A percentile compares a stretch with the other conserved stretches of the same genome.
Conservation (phyloP, 30 jellyfish, hydroid and myxozoan species). For the Aurelia coerulea region DNA sequence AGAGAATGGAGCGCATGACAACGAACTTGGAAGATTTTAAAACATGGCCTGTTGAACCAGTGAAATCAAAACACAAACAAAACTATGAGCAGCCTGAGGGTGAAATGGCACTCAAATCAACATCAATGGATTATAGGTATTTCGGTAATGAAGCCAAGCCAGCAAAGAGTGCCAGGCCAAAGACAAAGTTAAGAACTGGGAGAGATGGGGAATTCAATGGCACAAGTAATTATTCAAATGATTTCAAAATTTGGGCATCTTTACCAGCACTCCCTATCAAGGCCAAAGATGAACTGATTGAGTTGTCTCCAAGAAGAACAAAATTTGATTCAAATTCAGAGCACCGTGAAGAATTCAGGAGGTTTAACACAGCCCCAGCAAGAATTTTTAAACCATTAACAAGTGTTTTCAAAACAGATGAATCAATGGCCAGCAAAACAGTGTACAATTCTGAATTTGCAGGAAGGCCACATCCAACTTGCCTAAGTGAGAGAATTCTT, state of each 20-base stretch:
- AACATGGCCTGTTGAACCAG: constrained; percentile 54
- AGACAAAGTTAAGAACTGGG: constrained; percentile 61
- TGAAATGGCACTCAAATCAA: constrained; percentile 53
- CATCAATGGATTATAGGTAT: constrained; percentile 60
- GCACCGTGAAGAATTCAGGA: constrained; percentile 47
- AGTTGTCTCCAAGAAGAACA: constrained; percentile 31
- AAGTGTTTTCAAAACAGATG: constrained; percentile 55
- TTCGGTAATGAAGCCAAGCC: constrained; percentile 67
- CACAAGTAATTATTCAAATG: constrained; percentile 64
- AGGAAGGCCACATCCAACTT: constrained; percentile 35
- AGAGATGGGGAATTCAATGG: constrained; percentile 54
- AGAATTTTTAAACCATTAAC: constrained; percentile 55
- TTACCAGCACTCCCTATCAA: constrained; percentile 63
- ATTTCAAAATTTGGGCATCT: constrained; percentile 53
- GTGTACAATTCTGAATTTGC: constrained; percentile 26
- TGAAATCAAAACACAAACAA: constrained; percentile 30
- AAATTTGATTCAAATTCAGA: constrained; percentile 68
- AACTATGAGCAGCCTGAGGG: constrained; percentile 59
- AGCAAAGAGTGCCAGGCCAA: constrained; percentile 80
- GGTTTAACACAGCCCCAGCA: constrained; percentile 73
- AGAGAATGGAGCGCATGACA: constrained; percentile 53
- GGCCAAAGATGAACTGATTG: constrained; percentile 48
- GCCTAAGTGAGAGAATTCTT: constrained; percentile 57
- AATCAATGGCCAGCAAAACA: constrained; percentile 31
- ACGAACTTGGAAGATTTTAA: constrained; percentile 57